A percentile compares a stretch with the other conserved stretches of the same genome.
These are phyloP conservation scores for Scolopax mira DNA, from an alignment of 2,113 vertebrate genomes.

Conservation along the genomic window DNA sequence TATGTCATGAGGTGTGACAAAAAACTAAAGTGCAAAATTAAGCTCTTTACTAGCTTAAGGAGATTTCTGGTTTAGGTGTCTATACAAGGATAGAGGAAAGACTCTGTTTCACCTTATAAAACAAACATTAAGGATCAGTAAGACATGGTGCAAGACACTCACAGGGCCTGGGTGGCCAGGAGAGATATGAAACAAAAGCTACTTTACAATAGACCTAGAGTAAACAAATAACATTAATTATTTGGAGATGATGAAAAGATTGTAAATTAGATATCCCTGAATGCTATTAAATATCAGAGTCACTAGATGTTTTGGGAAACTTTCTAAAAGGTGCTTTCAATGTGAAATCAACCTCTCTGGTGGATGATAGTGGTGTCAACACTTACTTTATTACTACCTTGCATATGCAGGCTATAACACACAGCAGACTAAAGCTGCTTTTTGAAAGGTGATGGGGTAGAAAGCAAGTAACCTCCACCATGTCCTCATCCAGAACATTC, in stretches of 20 bases:
- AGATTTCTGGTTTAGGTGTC: conserved; percentile 19
- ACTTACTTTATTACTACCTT: not conserved
- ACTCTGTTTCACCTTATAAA: conserved; percentile 1
- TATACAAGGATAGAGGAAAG: not conserved
- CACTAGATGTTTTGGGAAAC: not conserved
- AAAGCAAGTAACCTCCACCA: not conserved
- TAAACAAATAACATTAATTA: conserved; percentile 23
- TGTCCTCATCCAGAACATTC: not conserved
- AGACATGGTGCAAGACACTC: not conserved
- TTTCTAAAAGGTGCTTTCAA: not conserved
- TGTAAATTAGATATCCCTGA: not conserved
- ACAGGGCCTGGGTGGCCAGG: not conserved
- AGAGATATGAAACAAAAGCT: not conserved
- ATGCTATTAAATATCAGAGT: not conserved
- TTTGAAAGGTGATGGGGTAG: not conserved
- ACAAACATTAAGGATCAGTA: not conserved
- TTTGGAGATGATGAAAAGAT: not conserved
- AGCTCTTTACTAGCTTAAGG: conserved; percentile 34
- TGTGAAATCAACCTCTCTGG: not conserved
- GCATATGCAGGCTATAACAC: not conserved
- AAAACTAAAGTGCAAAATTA: conserved; percentile 48
- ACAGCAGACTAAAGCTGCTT: not conserved
- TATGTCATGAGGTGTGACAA: not conserved
- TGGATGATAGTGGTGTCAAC: not conserved
- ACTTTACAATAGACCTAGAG: not conserved